These are phyloP conservation scores for Cheilosia scutellata DNA, from an alignment of 2,888 invertebrate genomes.

Conservation along the genomic window DNA sequence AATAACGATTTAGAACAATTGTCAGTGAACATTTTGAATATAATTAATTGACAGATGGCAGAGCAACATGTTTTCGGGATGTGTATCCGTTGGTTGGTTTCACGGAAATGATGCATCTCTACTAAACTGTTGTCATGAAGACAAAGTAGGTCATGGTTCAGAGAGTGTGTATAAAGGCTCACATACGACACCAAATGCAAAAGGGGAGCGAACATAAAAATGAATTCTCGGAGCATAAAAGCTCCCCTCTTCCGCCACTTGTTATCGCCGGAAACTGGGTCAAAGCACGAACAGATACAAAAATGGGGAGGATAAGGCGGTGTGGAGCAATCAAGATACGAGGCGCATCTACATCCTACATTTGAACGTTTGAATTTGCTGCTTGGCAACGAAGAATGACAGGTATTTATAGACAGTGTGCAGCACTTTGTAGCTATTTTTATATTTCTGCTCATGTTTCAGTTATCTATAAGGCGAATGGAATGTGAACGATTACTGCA, in stretches of 20 bases:
- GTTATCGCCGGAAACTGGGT: constrained; percentile 62
- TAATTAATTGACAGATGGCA: constrained; percentile 15
- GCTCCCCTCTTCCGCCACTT: constrained; percentile 36
- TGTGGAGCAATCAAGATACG: constrained; percentile 8
- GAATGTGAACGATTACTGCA: background rate
- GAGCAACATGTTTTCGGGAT: constrained; percentile 63
- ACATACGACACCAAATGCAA: background rate
- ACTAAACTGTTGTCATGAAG: constrained; percentile 14
- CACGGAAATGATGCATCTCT: constrained; percentile 58
- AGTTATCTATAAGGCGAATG: background rate
- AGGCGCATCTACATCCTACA: background rate
- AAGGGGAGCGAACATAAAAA: constrained; percentile 12
- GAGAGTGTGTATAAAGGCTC: constrained; percentile 12
- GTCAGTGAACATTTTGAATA: constrained; percentile 54
- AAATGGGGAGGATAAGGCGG: constrained; percentile 13
- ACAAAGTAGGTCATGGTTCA: constrained; percentile 69
- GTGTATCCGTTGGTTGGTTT: constrained; percentile 42
- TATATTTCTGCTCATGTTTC: constrained; percentile 17
- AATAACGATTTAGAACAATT: constrained; percentile 65
- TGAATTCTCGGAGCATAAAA: constrained; percentile 67
- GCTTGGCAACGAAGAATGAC: constrained; percentile 58
- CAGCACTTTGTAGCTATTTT: constrained; percentile 30
- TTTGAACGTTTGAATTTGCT: constrained; percentile 43
- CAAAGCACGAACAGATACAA: constrained; percentile 48
- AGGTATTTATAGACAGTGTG: constrained; percentile 40